Evolutionary conservation across 2,113 vertebrate genomes (phyloP).

Genomic region (Tinamus guttatus): DNA sequence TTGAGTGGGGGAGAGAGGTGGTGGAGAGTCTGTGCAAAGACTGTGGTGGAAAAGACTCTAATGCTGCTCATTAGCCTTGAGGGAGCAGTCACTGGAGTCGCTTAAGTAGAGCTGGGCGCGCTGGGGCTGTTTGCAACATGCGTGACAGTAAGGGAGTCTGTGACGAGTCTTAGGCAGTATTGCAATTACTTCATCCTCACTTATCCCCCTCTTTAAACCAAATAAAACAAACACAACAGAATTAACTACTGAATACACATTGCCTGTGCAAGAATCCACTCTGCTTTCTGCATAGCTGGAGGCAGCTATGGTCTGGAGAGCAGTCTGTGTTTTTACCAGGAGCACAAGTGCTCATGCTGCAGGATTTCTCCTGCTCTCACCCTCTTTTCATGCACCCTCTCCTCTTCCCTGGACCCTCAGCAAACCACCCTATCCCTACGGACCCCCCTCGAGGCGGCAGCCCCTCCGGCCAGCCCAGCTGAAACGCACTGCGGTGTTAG

Average conservation of each 20-base stretch:
- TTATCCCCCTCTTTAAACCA: not conserved
- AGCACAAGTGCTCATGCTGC: not conserved
- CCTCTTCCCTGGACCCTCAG: rapidly evolving
- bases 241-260: not conserved
- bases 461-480: not conserved
- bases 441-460: rapidly evolving
- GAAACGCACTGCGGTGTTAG: not conserved
- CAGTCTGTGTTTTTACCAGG: not conserved
- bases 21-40: not conserved
- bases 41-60: rapidly evolving
- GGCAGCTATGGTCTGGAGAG: not conserved
- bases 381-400: rapidly evolving
- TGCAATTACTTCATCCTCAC: not conserved
- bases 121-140: not conserved
- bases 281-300: rapidly evolving
- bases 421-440: rapidly evolving
- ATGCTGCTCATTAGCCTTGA: not conserved
- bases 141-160: rapidly evolving
- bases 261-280: not conserved
- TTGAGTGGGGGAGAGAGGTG: not conserved
- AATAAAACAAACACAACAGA: not conserved
- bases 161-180: not conserved
- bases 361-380: not conserved
- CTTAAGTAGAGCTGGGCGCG: rapidly evolving
- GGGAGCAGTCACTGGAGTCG: not conserved